These are phyloP conservation scores for Heliopora coerulea DNA, from an alignment of 92 coral and sea anemone species.

Conservation along the genomic window DNA sequence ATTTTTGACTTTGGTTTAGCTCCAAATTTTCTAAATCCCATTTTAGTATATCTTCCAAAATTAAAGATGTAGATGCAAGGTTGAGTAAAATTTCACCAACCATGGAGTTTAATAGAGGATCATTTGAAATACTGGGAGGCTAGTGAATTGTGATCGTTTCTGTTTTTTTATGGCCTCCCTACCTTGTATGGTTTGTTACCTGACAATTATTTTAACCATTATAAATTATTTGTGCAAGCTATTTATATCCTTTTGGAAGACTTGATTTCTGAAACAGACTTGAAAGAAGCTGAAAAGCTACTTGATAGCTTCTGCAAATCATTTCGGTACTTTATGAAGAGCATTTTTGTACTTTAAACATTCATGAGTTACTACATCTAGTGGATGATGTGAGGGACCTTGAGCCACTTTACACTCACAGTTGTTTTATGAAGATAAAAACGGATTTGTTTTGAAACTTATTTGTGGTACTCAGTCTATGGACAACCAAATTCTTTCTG, in stretches of 20 bases:
- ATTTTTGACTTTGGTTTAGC: constrained; percentile 60
- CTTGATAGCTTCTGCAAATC: no score
- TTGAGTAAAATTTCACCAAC: no score
- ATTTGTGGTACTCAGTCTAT: background rate
- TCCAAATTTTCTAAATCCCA: constrained; percentile 27
- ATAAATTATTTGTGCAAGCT: no score
- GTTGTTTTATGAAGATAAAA: constrained; percentile 15
- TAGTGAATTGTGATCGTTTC: constrained; percentile 50
- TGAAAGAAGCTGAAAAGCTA: constrained; percentile 42
- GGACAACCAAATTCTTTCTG: background rate
- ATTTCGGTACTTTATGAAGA: constrained; percentile 37
- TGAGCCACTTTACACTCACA: no score
- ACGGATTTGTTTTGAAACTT: no score
- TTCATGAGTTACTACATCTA: no score
- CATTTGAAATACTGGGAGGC: constrained; percentile 60
- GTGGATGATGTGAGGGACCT: no score
- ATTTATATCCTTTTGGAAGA: constrained; percentile 56
- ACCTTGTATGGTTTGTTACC: constrained; percentile 53
- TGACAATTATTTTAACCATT: no score
- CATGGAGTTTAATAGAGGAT: constrained; percentile 37
- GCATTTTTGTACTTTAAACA: constrained; percentile 49
- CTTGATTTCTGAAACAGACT: constrained; percentile 34
- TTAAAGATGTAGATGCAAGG: constrained; percentile 46
- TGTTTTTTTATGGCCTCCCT: constrained; percentile 47
- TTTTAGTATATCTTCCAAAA: constrained; percentile 34